A percentile compares a stretch with the other conserved stretches of the same genome.
Evolutionary conservation across 2,888 invertebrate genomes (phyloP).

Genomic region (Congeria kusceri): DNA sequence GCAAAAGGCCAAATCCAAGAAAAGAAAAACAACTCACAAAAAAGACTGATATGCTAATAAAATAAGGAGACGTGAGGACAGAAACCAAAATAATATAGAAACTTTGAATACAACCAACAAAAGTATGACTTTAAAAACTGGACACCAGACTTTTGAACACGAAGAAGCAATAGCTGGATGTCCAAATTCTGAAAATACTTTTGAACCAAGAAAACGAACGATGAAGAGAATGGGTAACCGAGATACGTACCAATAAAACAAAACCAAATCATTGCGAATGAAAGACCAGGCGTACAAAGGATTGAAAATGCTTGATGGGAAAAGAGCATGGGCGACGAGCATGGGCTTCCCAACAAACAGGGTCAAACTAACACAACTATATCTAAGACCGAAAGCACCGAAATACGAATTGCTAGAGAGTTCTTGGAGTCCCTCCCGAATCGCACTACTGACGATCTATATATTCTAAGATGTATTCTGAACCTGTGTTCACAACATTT

Average conservation of each 20-base stretch:
- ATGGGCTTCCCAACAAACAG: constrained; percentile 5
- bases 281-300: constrained; percentile 12
- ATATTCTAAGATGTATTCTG: constrained; percentile 43
- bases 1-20: no score
- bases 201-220: background rate
- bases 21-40: no score
- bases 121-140: background rate
- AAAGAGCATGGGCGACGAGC: background rate
- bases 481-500: constrained; percentile 36
- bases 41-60: no score
- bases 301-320: constrained; percentile 7
- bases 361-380: no score
- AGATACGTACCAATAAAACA: background rate
- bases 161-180: constrained; percentile 1
- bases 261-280: constrained; percentile 14
- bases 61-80: no score
- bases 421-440: constrained; percentile 43
- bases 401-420: constrained; percentile 8
- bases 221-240: background rate
- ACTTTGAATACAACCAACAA: no score
- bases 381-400: no score
- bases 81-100: no score
- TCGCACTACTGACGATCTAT: constrained; percentile 53
- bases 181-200: background rate
- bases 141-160: constrained; percentile 7